These are phyloP conservation scores for Artibeus lituratus DNA, from an alignment of 2,797 vertebrate genomes.

Conservation along the genomic window DNA sequence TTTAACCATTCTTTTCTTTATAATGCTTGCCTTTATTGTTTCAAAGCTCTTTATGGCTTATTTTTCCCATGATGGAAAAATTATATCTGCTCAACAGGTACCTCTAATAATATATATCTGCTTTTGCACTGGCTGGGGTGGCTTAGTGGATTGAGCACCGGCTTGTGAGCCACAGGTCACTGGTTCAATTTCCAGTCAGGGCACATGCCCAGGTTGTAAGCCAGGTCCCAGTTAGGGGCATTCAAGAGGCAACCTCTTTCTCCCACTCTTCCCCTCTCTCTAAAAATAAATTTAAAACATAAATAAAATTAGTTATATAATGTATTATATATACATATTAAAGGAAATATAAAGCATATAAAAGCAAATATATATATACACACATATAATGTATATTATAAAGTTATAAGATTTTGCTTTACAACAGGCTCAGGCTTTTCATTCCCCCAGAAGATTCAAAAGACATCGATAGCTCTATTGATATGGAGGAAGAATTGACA, in stretches of 20 bases:
- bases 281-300: not conserved
- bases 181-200: not conserved
- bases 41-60: not conserved
- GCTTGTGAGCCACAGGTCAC: not conserved
- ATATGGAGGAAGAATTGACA: not conserved
- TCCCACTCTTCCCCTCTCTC: not conserved
- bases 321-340: no score
- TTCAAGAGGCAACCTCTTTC: not conserved
- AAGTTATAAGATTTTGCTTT: not conserved
- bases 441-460: not conserved
- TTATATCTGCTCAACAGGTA: not conserved
- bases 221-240: not conserved
- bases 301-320: no score
- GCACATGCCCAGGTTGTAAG: not conserved
- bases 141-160: not conserved
- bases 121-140: not conserved
- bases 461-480: not conserved
- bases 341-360: no score
- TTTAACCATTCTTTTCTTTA: not conserved
- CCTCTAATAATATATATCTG: not conserved
- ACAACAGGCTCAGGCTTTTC: not conserved
- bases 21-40: not conserved
- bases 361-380: no score
- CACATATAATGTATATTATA: no score
- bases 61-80: not conserved